Evolutionary conservation across 2,113 vertebrate species (phyloP).

Genomic region (Lipophrys pholis): DNA sequence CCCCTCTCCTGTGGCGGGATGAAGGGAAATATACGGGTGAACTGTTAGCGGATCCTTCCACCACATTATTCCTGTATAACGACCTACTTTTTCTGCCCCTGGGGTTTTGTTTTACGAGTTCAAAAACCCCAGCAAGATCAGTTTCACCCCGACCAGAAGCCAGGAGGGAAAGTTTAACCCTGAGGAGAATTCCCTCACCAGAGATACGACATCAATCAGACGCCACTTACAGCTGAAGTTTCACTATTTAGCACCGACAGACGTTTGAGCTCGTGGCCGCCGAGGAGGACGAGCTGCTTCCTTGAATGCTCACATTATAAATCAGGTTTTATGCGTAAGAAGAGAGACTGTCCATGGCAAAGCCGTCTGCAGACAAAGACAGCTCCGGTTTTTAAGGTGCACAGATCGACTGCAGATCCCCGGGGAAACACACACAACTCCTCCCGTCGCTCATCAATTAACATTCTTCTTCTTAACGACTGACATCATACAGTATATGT

Average conservation of each 20-base stretch:
- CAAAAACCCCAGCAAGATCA: constrained; percentile 43
- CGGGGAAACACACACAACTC: too few relatives aligned
- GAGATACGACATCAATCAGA: constrained; percentile 69
- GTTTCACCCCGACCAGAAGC: constrained; percentile 36
- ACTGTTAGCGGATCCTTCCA: constrained; percentile 15
- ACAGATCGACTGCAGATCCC: constrained; percentile 11
- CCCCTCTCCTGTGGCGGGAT: constrained; percentile 21
- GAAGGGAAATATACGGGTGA: constrained; percentile 25
- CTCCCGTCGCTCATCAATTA: too few relatives aligned
- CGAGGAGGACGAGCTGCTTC: constrained; percentile 11
- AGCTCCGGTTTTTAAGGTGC: constrained; percentile 23
- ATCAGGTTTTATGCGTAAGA: constrained; percentile 44
- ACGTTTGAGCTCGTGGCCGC: constrained; percentile 32
- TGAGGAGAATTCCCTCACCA: constrained; percentile 41
- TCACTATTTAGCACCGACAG: constrained; percentile 43
- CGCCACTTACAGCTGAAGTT: constrained; percentile 59
- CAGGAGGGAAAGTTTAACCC: constrained; percentile 52
- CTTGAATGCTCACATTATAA: constrained; percentile 34
- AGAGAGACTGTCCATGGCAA: constrained; percentile 29
- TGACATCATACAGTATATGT: too few relatives aligned
- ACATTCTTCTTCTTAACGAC: too few relatives aligned
- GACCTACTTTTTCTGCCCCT: constrained; percentile 34
- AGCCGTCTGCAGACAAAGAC: constrained; percentile 32
- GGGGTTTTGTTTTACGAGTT: constrained; percentile 56
- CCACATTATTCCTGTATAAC: constrained; percentile 45